phyloP scores from a whole-genome alignment of 2,797 vertebrate genomes.

The Eulemur rubriventer region DNA sequence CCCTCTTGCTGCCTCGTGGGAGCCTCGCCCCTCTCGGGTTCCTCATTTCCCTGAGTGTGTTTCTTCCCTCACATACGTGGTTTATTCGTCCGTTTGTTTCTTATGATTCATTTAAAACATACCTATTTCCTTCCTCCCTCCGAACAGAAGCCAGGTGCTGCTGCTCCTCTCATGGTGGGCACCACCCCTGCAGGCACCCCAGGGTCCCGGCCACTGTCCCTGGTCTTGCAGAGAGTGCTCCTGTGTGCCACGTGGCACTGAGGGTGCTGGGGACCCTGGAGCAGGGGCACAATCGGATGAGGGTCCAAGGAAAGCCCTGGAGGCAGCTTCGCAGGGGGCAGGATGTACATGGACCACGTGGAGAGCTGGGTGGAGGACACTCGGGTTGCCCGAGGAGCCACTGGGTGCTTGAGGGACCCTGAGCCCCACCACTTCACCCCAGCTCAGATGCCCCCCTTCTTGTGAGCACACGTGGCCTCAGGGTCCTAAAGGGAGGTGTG shows the following conservation, averaged over 20 bases:
- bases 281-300: too few relatives aligned
- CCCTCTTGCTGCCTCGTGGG: neutral
- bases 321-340: neutral
- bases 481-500: neutral
- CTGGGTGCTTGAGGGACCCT: neutral
- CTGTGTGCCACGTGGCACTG: neutral
- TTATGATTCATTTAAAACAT: neutral
- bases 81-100: neutral
- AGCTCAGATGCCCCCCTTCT: neutral
- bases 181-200: fast-evolving
- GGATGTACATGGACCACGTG: fast-evolving
- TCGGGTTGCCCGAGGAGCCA: neutral
- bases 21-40: fast-evolving
- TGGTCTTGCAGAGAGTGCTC: neutral
- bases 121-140: neutral
- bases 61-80: fast-evolving
- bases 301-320: neutral
- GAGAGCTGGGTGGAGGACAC: fast-evolving
- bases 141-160: neutral
- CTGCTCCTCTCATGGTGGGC: fast-evolving
- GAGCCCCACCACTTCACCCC: neutral
- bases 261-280: neutral
- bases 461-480: too few relatives aligned
- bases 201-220: neutral
- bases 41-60: neutral